phyloP scores from a whole-genome alignment of 2,888 invertebrate species.

The Pogonocherus hispidulus region DNA sequence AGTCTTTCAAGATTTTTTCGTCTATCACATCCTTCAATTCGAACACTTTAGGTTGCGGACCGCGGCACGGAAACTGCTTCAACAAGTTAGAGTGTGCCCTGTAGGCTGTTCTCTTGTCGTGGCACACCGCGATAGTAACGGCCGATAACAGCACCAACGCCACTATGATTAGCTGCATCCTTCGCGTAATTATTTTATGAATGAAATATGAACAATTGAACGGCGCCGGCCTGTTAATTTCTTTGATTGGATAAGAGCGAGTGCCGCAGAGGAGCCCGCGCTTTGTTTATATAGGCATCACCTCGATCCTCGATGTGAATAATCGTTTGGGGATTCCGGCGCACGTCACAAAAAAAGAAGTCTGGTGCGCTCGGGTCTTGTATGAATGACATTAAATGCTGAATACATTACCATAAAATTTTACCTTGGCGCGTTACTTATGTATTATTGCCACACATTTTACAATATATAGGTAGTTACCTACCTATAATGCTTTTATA shows the following conservation, averaged over 20 bases:
- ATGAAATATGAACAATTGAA: background rate
- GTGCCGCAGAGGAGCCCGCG: background rate
- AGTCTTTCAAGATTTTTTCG: background rate
- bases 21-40: background rate
- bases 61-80: slow-evolving; percentile 9
- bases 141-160: background rate
- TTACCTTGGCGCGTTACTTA: no score
- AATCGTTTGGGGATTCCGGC: background rate
- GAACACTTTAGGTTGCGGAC: slow-evolving; percentile 7
- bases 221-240: background rate
- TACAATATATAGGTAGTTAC: no score
- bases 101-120: background rate
- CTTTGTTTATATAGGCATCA: background rate
- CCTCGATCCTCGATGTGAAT: background rate
- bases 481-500: no score
- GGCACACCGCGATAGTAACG: background rate
- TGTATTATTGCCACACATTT: no score
- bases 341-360: background rate
- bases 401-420: no score
- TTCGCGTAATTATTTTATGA: background rate
- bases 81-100: background rate
- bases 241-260: background rate
- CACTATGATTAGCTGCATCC: background rate
- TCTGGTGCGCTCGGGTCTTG: no score
- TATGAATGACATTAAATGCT: no score